Percentiles rank a stretch among this genome's conserved stretches.
Evolutionary conservation across 2,888 invertebrate genomes (phyloP).

Genomic region (Cataglyphis altisquamis): DNA sequence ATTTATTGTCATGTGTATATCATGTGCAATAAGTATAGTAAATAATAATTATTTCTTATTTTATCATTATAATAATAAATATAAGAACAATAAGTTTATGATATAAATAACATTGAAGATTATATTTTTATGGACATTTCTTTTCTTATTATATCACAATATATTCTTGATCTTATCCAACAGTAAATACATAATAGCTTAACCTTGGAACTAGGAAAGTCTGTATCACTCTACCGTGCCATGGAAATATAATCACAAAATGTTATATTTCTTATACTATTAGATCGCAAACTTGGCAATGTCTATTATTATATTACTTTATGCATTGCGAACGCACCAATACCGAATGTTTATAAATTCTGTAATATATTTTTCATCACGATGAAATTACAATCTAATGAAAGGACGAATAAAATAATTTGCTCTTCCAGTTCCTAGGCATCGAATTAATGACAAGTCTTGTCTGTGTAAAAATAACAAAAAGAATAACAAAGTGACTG

Average conservation of each 20-base stretch:
- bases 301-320: not conserved
- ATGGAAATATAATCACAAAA: not conserved
- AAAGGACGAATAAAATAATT: slow-evolving; percentile 1
- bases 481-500: slow-evolving; percentile 22
- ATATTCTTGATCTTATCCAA: not conserved
- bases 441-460: not conserved
- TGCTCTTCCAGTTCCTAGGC: not conserved
- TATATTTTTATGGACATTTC: not conserved
- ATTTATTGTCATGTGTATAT: slow-evolving; percentile 33
- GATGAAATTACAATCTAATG: not conserved
- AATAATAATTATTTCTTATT: not conserved
- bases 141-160: slow-evolving; percentile 55
- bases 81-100: slow-evolving; percentile 27
- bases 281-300: not conserved
- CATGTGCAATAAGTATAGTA: not conserved
- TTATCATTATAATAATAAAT: slow-evolving; percentile 5
- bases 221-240: not conserved
- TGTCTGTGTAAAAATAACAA: not conserved
- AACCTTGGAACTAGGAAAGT: slow-evolving; percentile 16
- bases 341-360: not conserved
- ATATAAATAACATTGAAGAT: slow-evolving; percentile 26
- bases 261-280: not conserved
- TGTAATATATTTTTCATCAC: not conserved
- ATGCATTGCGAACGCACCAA: not conserved
- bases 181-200: slow-evolving; percentile 20